phyloP scores from a whole-genome alignment of 2,113 vertebrate species.

The Xiphophorus couchianus region DNA sequence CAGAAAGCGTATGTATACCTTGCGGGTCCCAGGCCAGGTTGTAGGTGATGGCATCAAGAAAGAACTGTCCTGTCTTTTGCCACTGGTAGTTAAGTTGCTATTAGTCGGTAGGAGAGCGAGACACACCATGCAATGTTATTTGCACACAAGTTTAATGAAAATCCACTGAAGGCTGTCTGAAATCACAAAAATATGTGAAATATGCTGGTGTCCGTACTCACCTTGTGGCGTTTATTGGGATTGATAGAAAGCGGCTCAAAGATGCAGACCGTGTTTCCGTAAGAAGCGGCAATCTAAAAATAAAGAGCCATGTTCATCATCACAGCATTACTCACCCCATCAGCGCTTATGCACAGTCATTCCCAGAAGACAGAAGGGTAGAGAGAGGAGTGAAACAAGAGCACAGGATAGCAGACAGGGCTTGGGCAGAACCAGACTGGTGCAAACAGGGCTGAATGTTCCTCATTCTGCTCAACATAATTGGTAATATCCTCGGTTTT shows the following conservation, averaged over 20 bases:
- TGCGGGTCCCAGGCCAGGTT: constrained; percentile 98
- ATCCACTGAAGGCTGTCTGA: not conserved
- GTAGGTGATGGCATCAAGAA: constrained; percentile 95
- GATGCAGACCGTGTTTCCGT: constrained; percentile 97
- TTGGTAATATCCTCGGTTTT: constrained; percentile 21
- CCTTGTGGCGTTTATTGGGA: constrained; percentile 95
- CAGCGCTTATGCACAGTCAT: constrained; percentile 57
- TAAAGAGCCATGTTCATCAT: constrained; percentile 65
- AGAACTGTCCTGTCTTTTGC: constrained; percentile 98
- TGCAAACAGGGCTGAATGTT: constrained; percentile 21
- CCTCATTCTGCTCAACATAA: constrained; percentile 8
- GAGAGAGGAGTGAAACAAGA: constrained; percentile 20
- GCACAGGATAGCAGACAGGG: constrained; percentile 21
- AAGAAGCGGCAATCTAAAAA: constrained; percentile 96
- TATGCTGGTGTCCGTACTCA: constrained; percentile 76
- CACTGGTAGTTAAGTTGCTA: constrained; percentile 96
- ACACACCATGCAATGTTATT: constrained; percentile 69
- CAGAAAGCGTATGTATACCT: constrained; percentile 81
- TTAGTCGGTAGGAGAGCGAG: constrained; percentile 60
- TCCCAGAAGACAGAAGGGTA: constrained; percentile 36
- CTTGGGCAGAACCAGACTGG: constrained; percentile 1
- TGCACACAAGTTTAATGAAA: constrained; percentile 30
- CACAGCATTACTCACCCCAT: constrained; percentile 66
- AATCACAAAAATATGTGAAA: not conserved
- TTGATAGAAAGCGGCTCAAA: constrained; percentile 94